Base-by-base conservation (phyloP, 2,797 vertebrate species). In the Anguilla marmorata region DNA sequence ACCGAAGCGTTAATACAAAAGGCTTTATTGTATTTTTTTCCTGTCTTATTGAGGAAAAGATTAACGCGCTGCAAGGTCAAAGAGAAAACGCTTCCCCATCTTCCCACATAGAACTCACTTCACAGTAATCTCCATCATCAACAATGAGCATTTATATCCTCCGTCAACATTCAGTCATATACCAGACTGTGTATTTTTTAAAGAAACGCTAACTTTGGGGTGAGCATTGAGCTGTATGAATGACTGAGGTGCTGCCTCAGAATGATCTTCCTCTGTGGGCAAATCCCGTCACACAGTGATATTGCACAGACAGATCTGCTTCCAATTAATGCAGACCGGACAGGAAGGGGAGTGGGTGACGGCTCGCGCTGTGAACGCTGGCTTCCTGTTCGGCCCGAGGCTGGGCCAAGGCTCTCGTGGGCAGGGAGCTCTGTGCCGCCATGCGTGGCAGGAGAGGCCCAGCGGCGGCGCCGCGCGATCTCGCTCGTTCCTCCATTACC, bases 331-430 rank as follows among this genome's bases (percentile, higher is more conserved):
- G 21, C 48, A 45, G 37, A 11, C n/a, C 19, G 9, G 41, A 50
- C 48, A 0, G 21, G 45, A 2, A n/a, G 5, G 19, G 24, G 37
- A n/a, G 37, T 50, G 41, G 79, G 79, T 24, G 41, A 24, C 30
- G 33, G 69, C 6, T 1, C 88, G 89, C 63, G 52, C 72, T 72
- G 76, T 27, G 69, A 85, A 83, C 85, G 79, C 50, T 58, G 86
- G 89, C 60, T 89, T 72, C 72, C 89, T 88, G 80, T 82, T 91
- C 91, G 88, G 89, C 80, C 80, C 33, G 16, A 5, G 79, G 14
- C 79, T 1, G 16, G 1, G 30, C 30, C 37, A 33, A 24, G 37
- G 84, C 33, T 63, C 14, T 19, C 12, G 52, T 1, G 56, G 33
- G 2, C 33, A 41, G 27, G 8, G 30, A 5, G 7, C 37, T 63